A percentile compares a stretch with the other conserved stretches of the same genome.
Conservation (phyloP, 2,113 vertebrate genomes). For the Ophiodon elongatus region DNA sequence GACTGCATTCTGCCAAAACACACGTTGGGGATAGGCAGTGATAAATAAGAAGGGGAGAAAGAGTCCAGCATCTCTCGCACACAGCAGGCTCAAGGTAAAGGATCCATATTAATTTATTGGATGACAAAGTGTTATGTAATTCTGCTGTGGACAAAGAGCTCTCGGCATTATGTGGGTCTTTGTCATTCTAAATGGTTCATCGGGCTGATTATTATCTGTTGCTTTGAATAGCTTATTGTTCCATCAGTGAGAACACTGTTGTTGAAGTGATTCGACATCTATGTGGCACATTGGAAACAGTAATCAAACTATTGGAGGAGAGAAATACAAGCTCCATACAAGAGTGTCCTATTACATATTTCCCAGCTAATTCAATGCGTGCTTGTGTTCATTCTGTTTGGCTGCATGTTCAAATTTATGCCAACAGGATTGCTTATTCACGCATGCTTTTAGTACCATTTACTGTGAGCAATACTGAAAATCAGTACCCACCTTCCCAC, state of each 20-base stretch:
- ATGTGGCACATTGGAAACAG: background rate
- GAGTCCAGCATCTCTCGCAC: slow-evolving; percentile 56
- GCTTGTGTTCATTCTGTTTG: slow-evolving; percentile 2
- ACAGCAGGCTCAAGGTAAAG: slow-evolving; percentile 78
- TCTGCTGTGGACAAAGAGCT: slow-evolving; percentile 37
- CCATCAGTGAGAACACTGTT: slow-evolving; percentile 17
- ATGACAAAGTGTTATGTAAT: slow-evolving; percentile 65
- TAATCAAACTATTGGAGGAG: slow-evolving; percentile 10
- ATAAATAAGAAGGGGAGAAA: slow-evolving; percentile 47
- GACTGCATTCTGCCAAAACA: slow-evolving; percentile 54
- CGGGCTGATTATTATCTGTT: slow-evolving; percentile 17
- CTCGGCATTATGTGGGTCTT: slow-evolving; percentile 3
- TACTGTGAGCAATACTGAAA: slow-evolving; percentile 26
- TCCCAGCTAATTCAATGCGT: background rate
- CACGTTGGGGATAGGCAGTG: slow-evolving; percentile 53
- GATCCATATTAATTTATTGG: slow-evolving; percentile 63
- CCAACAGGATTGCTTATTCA: slow-evolving; percentile 12
- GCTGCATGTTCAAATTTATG: slow-evolving; percentile 24
- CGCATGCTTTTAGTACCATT: slow-evolving; percentile 32
- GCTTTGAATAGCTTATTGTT: slow-evolving; percentile 39
- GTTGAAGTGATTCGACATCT: slow-evolving; percentile 17
- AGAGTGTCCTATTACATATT: background rate
- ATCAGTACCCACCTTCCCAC: slow-evolving; percentile 38
- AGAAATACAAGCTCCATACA: slow-evolving; percentile 4
- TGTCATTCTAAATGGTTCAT: slow-evolving; percentile 31